phyloP scores from a whole-genome alignment of 2,797 vertebrate genomes.

The Columba guinea region DNA sequence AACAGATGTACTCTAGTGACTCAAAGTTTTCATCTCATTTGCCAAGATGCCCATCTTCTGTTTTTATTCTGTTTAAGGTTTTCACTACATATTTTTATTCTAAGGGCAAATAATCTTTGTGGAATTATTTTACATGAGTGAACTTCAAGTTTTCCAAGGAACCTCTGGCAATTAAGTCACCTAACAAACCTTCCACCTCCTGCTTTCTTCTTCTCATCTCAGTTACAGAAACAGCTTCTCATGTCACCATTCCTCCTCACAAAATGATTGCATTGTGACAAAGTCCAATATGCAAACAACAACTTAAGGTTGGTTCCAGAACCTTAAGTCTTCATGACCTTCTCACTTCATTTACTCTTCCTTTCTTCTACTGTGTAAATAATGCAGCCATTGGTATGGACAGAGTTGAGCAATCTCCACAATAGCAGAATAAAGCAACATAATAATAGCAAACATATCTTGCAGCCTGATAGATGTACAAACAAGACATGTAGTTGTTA shows the following conservation, averaged over 20 bases:
- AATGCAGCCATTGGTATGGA: not conserved
- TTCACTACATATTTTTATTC: not conserved
- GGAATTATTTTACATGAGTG: not conserved
- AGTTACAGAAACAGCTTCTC: not conserved
- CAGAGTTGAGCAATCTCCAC: not conserved
- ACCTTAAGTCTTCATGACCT: not conserved
- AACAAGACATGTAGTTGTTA: not conserved
- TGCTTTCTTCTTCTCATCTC: not conserved
- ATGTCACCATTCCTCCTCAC: not conserved
- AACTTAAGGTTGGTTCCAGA: not conserved
- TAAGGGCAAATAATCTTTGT: not conserved
- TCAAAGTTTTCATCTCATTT: not conserved
- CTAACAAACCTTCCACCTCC: not conserved
- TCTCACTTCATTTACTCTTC: not conserved
- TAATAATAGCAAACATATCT: not conserved
- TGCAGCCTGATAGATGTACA: not conserved
- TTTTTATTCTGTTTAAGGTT: not conserved
- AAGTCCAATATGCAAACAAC: not conserved
- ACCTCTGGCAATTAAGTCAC: not conserved
- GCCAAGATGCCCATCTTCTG: not conserved
- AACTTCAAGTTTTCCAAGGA: not conserved
- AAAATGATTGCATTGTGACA: not conserved
- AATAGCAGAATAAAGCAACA: not conserved
- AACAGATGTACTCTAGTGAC: not conserved
- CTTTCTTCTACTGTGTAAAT: not conserved